A percentile compares a stretch with the other conserved stretches of the same genome.
phyloP scores from a whole-genome alignment of 2,888 invertebrate species.

The Syrista parreyssii region DNA sequence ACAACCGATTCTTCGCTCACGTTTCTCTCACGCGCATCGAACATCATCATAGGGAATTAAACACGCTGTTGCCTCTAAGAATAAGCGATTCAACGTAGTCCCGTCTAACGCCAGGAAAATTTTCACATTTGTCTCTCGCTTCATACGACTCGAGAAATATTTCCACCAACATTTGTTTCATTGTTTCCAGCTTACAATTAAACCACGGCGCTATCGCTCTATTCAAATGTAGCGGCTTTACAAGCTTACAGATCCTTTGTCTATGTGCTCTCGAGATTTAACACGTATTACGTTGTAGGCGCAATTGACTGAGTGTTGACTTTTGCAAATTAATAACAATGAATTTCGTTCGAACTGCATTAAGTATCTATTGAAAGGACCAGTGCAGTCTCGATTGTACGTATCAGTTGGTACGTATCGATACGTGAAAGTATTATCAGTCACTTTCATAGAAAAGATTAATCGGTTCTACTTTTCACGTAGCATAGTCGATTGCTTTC shows the following conservation, averaged over 20 bases:
- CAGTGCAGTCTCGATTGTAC: not conserved
- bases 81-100: not conserved
- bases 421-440: not conserved
- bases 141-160: not conserved
- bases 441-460: not conserved
- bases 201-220: not conserved
- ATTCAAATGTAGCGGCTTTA: not conserved
- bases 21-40: not conserved
- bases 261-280: not conserved
- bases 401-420: no score
- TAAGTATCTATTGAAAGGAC: not conserved
- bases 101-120: not conserved
- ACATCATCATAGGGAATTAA: not conserved
- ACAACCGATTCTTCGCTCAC: not conserved
- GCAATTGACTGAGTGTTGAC: not conserved
- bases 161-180: not conserved
- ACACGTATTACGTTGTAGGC: not conserved
- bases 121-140: not conserved
- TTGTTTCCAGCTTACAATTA: not conserved
- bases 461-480: not conserved
- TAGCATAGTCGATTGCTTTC: not conserved
- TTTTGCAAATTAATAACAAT: not conserved
- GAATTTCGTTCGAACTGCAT: not conserved
- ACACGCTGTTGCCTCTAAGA: not conserved
- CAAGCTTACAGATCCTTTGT: not conserved